A percentile compares a stretch with the other conserved stretches of the same genome.
These are phyloP conservation scores for Eretmochelys imbricata DNA, from an alignment of 2,113 vertebrate species.

Conservation along the genomic window DNA sequence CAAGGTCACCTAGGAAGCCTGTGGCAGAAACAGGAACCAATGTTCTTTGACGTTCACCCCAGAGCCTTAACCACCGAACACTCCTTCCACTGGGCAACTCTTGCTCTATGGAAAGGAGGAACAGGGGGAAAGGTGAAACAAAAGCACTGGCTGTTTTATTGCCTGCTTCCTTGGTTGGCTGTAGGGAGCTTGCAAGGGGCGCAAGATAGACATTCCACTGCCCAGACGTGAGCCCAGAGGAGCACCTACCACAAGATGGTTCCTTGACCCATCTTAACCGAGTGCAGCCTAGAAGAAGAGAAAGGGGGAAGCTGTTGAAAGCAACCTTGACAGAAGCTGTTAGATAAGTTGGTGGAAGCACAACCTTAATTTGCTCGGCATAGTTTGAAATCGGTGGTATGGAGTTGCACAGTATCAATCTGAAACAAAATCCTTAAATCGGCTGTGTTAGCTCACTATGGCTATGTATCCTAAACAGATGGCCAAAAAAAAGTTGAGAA, in stretches of 20 bases:
- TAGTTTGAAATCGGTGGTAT: neutral
- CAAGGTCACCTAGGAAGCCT: neutral
- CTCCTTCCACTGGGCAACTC: neutral
- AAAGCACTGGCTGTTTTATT: neutral
- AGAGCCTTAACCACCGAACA: neutral
- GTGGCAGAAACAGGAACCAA: neutral
- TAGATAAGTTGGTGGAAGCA: neutral
- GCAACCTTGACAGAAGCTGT: neutral
- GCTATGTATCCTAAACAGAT: neutral
- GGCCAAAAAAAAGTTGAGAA: neutral
- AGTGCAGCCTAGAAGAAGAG: rapidly evolving
- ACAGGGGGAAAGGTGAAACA: neutral
- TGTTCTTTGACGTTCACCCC: neutral
- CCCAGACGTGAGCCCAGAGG: neutral
- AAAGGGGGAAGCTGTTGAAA: neutral
- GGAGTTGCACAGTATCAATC: neutral
- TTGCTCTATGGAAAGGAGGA: neutral
- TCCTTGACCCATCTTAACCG: neutral
- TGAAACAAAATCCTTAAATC: rapidly evolving
- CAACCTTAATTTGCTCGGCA: neutral
- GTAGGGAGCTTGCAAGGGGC: neutral
- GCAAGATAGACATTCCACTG: neutral
- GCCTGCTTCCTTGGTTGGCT: rapidly evolving
- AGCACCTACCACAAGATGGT: neutral
- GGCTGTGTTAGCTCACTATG: neutral